Base-by-base conservation (phyloP, 2,797 vertebrate species). In the Crocodylus rhombifer region DNA sequence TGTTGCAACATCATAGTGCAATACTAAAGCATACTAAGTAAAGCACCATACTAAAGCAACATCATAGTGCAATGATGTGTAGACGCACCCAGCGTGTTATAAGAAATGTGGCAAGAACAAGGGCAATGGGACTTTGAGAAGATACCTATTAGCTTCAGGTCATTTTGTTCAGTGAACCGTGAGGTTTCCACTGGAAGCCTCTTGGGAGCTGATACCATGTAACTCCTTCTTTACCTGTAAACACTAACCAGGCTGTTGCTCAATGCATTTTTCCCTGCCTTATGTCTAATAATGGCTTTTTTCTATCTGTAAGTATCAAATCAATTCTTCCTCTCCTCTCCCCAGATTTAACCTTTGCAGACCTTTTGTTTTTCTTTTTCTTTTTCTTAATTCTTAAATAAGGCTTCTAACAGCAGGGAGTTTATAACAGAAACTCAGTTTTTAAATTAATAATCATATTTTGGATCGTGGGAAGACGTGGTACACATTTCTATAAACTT, bases 121-220 rank as follows among this genome's bases (percentile, higher is more conserved):
- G 58, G 23, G 15, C 57, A 42, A 21, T 18, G 57, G 67, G 67
- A 71, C 21, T 71, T 71, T 0, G 1, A 88, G n/a, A 78, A 79
- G 56, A 62, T 20, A 75, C 20, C 21, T 65, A 16, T 33, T 65
- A 60, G 7, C 20, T 30, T 0, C 1, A 71, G 55, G 30, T 91
- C 25, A n/a, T 33, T 89, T 57, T n/a, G 10, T 33, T 7, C n/a
- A 0, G 0, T 14, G 36, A 71, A 20, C 30, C 0, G 0, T 61
- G 56, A 14, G 0, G 0, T 57, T 77, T 33, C 62, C 5, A 5
- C 62, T 62, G 84, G 65, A 14, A 51, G 30, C 33, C 33, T 71
- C 67, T 42, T 71, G 67, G 67, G 14, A 89, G 7, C 56, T 85
- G 74, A 65, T 33, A 4, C 11, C 5, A 1, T 30, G 65, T 90